Conservation (phyloP, 92 coral and sea anemone species). For the Phenganax subtilis region DNA sequence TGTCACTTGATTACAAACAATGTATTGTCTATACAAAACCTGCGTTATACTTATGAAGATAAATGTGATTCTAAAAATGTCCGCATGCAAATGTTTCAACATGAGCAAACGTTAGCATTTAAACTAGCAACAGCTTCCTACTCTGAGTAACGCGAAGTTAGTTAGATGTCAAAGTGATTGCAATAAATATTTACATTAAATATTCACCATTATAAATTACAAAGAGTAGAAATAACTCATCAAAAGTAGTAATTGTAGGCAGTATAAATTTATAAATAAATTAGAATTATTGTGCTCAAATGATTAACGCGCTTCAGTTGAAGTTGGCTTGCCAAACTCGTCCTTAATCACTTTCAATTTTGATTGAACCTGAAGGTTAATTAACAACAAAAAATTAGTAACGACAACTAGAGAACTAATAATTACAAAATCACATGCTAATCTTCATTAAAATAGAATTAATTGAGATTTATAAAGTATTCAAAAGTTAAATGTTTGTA, state of each 20-base stretch:
- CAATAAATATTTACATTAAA: neutral
- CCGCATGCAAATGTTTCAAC: too few species aligned
- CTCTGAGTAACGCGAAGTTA: neutral
- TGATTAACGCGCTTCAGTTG: neutral
- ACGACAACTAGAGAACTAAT: neutral
- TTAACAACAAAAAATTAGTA: neutral
- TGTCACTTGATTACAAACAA: too few species aligned
- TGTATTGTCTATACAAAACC: too few species aligned
- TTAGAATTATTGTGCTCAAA: neutral
- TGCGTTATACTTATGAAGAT: too few species aligned
- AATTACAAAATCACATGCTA: too few species aligned
- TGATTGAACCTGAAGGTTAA: conserved; percentile 21
- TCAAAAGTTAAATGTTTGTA: too few species aligned
- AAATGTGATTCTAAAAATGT: too few species aligned
- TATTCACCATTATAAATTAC: neutral
- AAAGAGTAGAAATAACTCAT: neutral
- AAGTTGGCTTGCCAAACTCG: conserved; percentile 9
- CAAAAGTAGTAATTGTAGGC: neutral
- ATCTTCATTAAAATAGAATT: neutral
- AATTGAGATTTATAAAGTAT: neutral
- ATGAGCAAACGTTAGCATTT: too few species aligned
- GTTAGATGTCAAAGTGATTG: neutral
- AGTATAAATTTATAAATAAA: neutral
- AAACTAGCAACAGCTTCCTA: neutral
- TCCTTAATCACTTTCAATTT: conserved; percentile 34